A percentile compares a stretch with the other conserved stretches of the same genome.
Conservation (phyloP, 2,888 invertebrate species). For the Caenorhabditis sp. region DNA sequence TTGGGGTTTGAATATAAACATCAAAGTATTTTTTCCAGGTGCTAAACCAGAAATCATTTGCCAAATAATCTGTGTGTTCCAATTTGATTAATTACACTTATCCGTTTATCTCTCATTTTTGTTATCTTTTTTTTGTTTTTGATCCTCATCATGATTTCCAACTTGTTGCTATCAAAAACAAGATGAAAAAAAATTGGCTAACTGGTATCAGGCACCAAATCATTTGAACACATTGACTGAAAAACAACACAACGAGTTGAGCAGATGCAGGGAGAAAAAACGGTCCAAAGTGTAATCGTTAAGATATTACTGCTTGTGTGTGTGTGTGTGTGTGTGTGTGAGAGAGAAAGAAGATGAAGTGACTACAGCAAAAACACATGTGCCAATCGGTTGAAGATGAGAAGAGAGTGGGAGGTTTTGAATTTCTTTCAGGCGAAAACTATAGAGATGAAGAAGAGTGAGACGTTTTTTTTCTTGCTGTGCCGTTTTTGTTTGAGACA, state of each 20-base stretch:
- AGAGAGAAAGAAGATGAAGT: not conserved
- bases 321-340: not conserved
- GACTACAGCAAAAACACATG: not conserved
- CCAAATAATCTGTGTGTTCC: not conserved
- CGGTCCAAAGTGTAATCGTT: constrained; percentile 3
- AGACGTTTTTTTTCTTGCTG: constrained; percentile 5
- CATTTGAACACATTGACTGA: not conserved
- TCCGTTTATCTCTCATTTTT: not conserved
- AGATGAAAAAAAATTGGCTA: no score
- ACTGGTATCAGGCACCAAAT: not conserved
- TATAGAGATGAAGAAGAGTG: not conserved
- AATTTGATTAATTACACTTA: not conserved
- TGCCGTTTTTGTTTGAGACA: no score
- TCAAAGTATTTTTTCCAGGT: no score
- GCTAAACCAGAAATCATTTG: not conserved
- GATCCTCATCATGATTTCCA: not conserved
- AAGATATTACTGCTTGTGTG: constrained; percentile 3
- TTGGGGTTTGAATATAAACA: no score
- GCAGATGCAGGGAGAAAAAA: not conserved
- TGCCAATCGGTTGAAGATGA: not conserved
- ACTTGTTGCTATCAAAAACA: not conserved
- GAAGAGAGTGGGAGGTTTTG: constrained; percentile 9
- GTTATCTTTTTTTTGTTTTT: not conserved
- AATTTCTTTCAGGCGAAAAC: constrained; percentile 3
- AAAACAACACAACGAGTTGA: not conserved